Percentiles rank a stretch among this genome's conserved stretches.
phyloP scores from a whole-genome alignment of 2,113 vertebrate species.

The Anseranas semipalmata region DNA sequence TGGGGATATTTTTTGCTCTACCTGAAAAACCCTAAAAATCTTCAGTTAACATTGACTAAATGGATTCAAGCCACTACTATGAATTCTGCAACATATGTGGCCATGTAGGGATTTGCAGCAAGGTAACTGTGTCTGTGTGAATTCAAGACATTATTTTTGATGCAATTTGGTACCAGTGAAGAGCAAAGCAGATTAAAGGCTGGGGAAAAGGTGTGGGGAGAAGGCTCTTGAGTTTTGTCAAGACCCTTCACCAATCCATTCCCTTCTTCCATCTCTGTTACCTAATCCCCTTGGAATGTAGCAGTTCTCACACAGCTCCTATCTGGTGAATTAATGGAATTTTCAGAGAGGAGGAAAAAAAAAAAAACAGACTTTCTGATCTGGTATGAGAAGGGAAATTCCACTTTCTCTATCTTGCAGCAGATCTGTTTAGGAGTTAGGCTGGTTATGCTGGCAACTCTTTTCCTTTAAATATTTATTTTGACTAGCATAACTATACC shows the following conservation, averaged over 20 bases:
- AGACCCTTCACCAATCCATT: not conserved
- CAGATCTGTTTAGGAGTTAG: not conserved
- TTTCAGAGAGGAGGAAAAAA: not conserved
- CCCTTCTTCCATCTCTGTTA: not conserved
- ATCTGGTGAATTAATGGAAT: not conserved
- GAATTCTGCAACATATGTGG: not conserved
- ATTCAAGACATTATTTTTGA: not conserved
- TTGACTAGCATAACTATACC: not conserved
- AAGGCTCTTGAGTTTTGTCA: not conserved
- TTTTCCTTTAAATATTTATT: constrained; percentile 19
- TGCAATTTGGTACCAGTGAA: not conserved
- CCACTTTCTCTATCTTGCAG: not conserved
- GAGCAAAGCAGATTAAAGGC: not conserved
- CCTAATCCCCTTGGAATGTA: constrained; percentile 3
- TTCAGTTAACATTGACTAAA: not conserved
- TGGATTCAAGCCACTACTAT: not conserved
- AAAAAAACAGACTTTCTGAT: not conserved
- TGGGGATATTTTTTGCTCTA: not conserved
- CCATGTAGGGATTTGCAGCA: not conserved
- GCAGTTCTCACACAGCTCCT: not conserved
- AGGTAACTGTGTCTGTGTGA: not conserved
- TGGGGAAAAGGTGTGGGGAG: not conserved
- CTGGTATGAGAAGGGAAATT: not conserved
- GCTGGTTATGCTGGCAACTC: not conserved
- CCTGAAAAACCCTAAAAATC: not conserved